phyloP scores from a whole-genome alignment of 2,888 invertebrate genomes.

The Xestia c-nigrum region DNA sequence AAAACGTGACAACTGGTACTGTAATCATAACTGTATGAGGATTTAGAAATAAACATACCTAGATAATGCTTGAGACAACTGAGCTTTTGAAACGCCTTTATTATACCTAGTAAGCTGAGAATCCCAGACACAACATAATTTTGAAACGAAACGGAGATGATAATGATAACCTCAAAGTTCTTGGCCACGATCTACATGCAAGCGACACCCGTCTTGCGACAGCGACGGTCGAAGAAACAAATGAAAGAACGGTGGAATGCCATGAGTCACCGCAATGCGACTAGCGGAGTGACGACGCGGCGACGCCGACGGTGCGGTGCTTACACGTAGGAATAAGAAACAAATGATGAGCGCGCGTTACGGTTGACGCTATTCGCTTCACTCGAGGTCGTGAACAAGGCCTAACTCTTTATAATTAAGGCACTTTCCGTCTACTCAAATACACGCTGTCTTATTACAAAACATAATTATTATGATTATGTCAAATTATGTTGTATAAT shows the following conservation, averaged over 20 bases:
- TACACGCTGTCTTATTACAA: neutral
- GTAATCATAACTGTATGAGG: neutral
- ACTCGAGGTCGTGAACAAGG: neutral
- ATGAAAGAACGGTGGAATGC: neutral
- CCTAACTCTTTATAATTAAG: neutral
- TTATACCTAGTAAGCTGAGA: neutral
- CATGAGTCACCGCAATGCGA: neutral
- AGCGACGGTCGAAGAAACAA: neutral
- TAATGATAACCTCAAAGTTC: neutral
- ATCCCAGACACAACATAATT: slow-evolving; percentile 15
- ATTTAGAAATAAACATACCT: slow-evolving; percentile 33
- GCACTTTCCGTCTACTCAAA: slow-evolving; percentile 2
- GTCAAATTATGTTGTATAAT: slow-evolving; percentile 8
- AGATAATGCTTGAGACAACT: slow-evolving; percentile 14
- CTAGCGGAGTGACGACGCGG: neutral
- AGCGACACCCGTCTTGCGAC: neutral
- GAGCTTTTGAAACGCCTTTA: slow-evolving; percentile 12
- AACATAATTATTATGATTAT: slow-evolving; percentile 6
- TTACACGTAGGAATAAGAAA: neutral
- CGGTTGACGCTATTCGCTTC: neutral
- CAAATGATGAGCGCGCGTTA: neutral
- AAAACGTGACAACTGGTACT: slow-evolving; percentile 30
- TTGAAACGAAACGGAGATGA: slow-evolving; percentile 16
- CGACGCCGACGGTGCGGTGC: too few species aligned
- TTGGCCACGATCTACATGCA: neutral